A percentile compares a stretch with the other conserved stretches of the same genome.
These are phyloP conservation scores for Sebastes matsubarae DNA, from an alignment of 2,797 vertebrate genomes.

Conservation along the genomic window DNA sequence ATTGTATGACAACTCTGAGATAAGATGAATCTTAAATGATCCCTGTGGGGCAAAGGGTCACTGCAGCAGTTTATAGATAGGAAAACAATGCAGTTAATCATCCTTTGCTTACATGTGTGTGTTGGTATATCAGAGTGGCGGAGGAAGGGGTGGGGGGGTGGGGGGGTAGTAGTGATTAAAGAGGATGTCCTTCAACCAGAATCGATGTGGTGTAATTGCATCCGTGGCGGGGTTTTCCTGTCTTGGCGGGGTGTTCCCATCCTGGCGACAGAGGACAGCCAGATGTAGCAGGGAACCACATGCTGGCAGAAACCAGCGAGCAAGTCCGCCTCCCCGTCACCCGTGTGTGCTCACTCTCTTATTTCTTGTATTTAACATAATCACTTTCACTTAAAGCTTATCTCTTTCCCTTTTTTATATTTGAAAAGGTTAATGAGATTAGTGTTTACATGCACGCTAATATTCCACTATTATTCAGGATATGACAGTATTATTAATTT, in stretches of 20 bases:
- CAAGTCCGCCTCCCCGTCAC: neutral
- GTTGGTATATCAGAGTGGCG: neutral
- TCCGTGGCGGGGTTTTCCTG: slow-evolving; percentile 36
- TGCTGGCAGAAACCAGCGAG: neutral
- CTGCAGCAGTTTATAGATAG: slow-evolving; percentile 26
- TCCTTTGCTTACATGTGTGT: slow-evolving; percentile 16
- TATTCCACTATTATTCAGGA: neutral
- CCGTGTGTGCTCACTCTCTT: neutral
- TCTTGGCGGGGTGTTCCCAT: slow-evolving; percentile 17
- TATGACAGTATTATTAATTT: too few species aligned
- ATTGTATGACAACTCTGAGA: slow-evolving; percentile 32
- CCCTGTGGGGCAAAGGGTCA: slow-evolving; percentile 40
- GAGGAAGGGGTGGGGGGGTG: neutral
- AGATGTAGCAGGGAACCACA: slow-evolving; percentile 14
- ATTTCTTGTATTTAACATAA: neutral
- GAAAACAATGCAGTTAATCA: slow-evolving; percentile 42
- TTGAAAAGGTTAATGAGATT: neutral
- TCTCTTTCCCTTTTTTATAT: neutral
- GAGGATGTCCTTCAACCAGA: slow-evolving; percentile 43
- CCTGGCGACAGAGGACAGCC: slow-evolving; percentile 22
- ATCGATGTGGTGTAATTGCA: slow-evolving; percentile 59
- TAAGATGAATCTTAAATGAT: slow-evolving; percentile 48
- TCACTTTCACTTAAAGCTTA: neutral
- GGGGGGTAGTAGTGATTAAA: slow-evolving; percentile 37
- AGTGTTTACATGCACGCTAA: neutral